Evolutionary conservation across 2,113 vertebrate species (phyloP), one percentile per base, ranked within the genome.

Genomic region (Semnopithecus entellus): DNA sequence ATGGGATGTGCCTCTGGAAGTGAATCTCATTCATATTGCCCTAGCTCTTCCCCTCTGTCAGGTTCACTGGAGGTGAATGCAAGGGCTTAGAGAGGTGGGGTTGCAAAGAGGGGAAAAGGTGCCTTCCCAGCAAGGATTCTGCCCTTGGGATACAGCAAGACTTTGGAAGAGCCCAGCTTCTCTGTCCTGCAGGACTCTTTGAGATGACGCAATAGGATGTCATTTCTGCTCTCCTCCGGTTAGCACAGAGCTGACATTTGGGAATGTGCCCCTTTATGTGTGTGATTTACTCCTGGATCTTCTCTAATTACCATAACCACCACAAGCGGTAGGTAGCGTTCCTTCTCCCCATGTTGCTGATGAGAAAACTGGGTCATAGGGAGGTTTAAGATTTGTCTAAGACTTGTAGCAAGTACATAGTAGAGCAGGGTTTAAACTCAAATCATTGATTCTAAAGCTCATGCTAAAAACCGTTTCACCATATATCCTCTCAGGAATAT

Each of bases 111-210:
- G 18, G 7, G 22, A 32, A 8, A 73, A 35, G 35, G 30, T 22
- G 2, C 23, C 14, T 59, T 40, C 52, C 48, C 14, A 12, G 55
- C 23, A 55, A 48, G 17, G 35, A 30, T 40, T 75, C 64, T 61
- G 45, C 48, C 59, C 50, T 43, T 0, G 0, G 38, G 9, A 2
- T 18, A 13, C 0, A 22, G 50, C 7, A 59, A 40, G 52, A 25
- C 50, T 83, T 40, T 48, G 48, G 16, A 18, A 68, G 72, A 81
- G 64, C 40, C 6, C 68, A 22, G 4, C 55, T 80, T 75, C 45
- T 32, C 55, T 32, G 16, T 25, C 40, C 73, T 30, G 35, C 8
- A 40, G 80, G 50, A 50, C 52, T 61, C 61, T 59, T 32, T 4
- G 72, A 83, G 38, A 7, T 12, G 22, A 35, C 3, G 12, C 50